These are phyloP conservation scores for Zaprionus gabonicus DNA, from an alignment of 1,140 invertebrate genomes.

Conservation along the genomic window DNA sequence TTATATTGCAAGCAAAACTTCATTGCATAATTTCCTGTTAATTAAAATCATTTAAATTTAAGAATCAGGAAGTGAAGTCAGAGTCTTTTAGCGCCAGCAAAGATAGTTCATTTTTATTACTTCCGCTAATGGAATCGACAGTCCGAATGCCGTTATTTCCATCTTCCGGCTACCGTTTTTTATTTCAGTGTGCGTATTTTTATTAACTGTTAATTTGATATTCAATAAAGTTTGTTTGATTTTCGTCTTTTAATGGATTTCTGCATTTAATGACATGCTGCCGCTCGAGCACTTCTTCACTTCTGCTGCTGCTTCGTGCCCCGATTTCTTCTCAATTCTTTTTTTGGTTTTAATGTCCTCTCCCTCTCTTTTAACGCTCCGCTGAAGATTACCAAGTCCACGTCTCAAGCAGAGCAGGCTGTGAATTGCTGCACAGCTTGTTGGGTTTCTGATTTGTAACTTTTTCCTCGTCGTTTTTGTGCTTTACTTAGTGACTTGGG, in stretches of 20 bases:
- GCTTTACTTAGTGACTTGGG: not conserved
- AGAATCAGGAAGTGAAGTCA: not conserved
- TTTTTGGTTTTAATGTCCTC: slow-evolving; percentile 41
- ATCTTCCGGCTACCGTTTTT: slow-evolving; percentile 32
- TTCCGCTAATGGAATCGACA: slow-evolving; percentile 64
- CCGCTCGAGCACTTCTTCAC: slow-evolving; percentile 15
- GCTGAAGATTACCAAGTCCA: slow-evolving; percentile 56
- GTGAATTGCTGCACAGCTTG: slow-evolving; percentile 69
- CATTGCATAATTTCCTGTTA: not conserved
- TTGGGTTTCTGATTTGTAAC: slow-evolving; percentile 72
- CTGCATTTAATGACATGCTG: slow-evolving; percentile 73
- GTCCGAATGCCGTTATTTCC: slow-evolving; percentile 37
- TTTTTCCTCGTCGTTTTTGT: slow-evolving; percentile 3
- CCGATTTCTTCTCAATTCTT: slow-evolving; percentile 14
- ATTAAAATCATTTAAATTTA: slow-evolving; percentile 3
- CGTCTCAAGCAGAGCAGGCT: slow-evolving; percentile 31
- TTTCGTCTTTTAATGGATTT: slow-evolving; percentile 82
- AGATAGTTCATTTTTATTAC: slow-evolving; percentile 79
- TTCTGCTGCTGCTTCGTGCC: not conserved
- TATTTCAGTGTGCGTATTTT: slow-evolving; percentile 82
- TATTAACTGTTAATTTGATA: slow-evolving; percentile 84
- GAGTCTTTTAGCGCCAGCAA: slow-evolving; percentile 31
- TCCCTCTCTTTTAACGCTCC: slow-evolving; percentile 46
- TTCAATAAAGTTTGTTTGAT: slow-evolving; percentile 84
- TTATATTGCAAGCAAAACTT: too few relatives aligned